Percentiles rank a stretch among this genome's conserved stretches.
Evolutionary conservation across 2,888 invertebrate genomes (phyloP).

Genomic region (Hofmannophila pseudospretella): DNA sequence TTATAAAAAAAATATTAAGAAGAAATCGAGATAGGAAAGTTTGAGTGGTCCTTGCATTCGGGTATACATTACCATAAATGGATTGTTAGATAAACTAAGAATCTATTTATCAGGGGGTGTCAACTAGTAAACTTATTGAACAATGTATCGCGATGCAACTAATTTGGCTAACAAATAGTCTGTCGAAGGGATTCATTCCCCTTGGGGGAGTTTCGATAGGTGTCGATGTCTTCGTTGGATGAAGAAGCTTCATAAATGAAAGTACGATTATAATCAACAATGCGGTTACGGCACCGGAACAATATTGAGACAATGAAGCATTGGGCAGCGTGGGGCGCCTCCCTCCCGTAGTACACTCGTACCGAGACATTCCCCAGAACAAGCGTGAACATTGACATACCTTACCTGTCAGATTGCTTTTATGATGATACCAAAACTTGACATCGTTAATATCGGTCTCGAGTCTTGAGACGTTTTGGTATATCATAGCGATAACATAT

Average conservation of each 20-base stretch:
- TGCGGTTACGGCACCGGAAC: constrained; percentile 59
- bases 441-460: constrained; percentile 7
- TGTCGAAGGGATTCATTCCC: constrained; percentile 2
- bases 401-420: constrained; percentile 52
- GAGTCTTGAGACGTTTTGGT: constrained; percentile 49
- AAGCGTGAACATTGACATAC: constrained; percentile 67
- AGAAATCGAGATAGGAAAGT: constrained; percentile 77
- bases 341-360: constrained; percentile 30
- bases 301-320: constrained; percentile 61
- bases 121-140: constrained; percentile 12
- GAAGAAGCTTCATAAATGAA: constrained; percentile 48
- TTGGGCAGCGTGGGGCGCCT: constrained; percentile 43
- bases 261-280: constrained; percentile 31
- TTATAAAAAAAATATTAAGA: constrained; percentile 36
- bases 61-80: constrained; percentile 22
- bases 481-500: constrained; percentile 49
- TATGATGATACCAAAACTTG: constrained; percentile 47
- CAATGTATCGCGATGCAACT: constrained; percentile 11
- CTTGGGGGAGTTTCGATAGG: constrained; percentile 9
- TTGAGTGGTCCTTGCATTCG: constrained; percentile 89
- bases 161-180: constrained; percentile 3
- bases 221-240: constrained; percentile 39
- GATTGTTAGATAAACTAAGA: constrained; percentile 20
- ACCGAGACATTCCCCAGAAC: constrained; percentile 45
- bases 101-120: constrained; percentile 13